Base-by-base conservation (phyloP, 1,140 invertebrate species). In the Drosophila pachea region DNA sequence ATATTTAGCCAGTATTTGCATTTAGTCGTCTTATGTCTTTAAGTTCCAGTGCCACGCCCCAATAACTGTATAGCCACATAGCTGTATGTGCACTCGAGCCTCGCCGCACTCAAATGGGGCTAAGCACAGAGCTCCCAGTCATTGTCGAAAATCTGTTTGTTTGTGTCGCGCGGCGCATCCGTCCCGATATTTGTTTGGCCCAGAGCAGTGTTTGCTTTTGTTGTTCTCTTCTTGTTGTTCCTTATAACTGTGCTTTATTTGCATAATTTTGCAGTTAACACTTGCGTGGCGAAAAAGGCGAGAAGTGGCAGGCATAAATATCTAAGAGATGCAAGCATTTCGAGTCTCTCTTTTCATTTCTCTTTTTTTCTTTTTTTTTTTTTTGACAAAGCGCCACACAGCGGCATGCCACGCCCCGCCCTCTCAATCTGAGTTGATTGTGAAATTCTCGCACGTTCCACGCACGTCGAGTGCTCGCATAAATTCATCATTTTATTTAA, bases 401-500 rank as follows among this genome's bases (percentile, higher is more conserved):
- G 16, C 49, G 12, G 33, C 31, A 50, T 9, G 33, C 22, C 38
- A 43, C 43, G 33, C 29, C 33, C 9, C 11, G n/a, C 14, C 8
- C 74, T 74, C 55, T 74, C 55, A 60, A 64, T 63, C 62, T 71
- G 64, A 53, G 55, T 65, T 69, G 76, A 47, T 70, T 67, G 54
- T 66, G 73, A 69, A 84, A 84, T 84, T 84, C 81, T 81, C 67
- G 81, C 81, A 84, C 81, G 81, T 84, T 72, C 74, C 50, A 47
- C 64, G 59, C 33, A 12, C 69, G 36, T 38, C 48, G 55, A 52
- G 63, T 40, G 50, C 64, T 74, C 68, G 67, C 65, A 86, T 84
- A 84, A 86, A 84, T 84, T 81, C 70, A 86, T 84, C 81, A 84
- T 84, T 84, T 84, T 84, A 84, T 86, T 86, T 86, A 67, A 86